Evolutionary conservation across 2,113 vertebrate genomes (phyloP).

Genomic region (Mastomys coucha): DNA sequence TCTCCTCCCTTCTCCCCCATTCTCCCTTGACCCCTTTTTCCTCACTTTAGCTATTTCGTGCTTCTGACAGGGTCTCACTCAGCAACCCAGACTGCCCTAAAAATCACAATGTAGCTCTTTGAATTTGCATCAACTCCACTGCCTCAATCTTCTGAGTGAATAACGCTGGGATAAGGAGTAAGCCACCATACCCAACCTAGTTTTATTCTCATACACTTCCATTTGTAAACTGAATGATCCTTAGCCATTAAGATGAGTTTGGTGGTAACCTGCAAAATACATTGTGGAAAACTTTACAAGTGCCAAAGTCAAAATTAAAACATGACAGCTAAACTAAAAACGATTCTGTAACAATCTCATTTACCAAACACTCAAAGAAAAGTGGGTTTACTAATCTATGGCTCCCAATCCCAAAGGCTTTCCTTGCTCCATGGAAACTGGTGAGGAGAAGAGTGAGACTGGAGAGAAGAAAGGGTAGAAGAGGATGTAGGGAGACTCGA

Average conservation of each 20-base stretch:
- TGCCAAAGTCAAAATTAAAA: conserved; percentile 55
- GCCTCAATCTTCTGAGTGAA: not conserved
- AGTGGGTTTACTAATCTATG: not conserved
- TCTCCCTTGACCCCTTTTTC: not conserved
- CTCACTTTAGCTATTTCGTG: not conserved
- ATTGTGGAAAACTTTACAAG: conserved; percentile 42
- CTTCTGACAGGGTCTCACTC: not conserved
- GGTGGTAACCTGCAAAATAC: not conserved
- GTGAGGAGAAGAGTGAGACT: not conserved
- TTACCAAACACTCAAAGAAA: not conserved
- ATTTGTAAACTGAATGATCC: conserved; percentile 49
- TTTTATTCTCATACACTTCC: conserved; percentile 50
- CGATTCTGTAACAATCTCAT: not conserved
- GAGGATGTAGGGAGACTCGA: not conserved
- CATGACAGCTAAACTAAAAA: not conserved
- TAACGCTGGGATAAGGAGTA: not conserved
- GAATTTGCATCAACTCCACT: not conserved
- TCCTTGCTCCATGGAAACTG: not conserved
- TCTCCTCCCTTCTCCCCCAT: too few species aligned
- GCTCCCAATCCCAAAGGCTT: not conserved
- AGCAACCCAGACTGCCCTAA: not conserved
- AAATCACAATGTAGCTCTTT: not conserved
- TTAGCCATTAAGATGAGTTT: conserved; percentile 23
- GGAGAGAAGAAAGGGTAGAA: not conserved
- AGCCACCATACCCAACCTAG: not conserved